A percentile compares a stretch with the other conserved stretches of the same genome.
phyloP scores from a whole-genome alignment of 2,888 invertebrate genomes.

The Spicauda simplicius region DNA sequence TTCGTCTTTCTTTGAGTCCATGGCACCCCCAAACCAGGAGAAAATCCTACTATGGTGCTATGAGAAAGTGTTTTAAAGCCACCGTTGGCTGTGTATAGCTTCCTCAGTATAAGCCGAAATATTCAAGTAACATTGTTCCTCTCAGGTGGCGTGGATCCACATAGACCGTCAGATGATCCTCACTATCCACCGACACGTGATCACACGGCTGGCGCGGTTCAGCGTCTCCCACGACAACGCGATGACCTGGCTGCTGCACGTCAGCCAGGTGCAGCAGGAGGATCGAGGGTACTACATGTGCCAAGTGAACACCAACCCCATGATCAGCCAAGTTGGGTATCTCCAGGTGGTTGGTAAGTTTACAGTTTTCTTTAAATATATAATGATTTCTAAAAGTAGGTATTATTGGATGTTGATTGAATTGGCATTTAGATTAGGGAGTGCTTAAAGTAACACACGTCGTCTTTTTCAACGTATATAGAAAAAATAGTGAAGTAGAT shows the following conservation, averaged over 20 bases:
- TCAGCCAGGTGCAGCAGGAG: slow-evolving; percentile 95
- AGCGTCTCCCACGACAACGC: slow-evolving; percentile 96
- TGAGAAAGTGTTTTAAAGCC: no score
- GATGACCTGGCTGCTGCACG: slow-evolving; percentile 96
- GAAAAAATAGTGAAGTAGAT: no score
- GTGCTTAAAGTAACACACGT: no score
- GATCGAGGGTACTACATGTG: slow-evolving; percentile 97
- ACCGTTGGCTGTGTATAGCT: background rate
- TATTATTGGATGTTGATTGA: no score
- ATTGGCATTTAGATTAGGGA: no score
- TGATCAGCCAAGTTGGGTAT: slow-evolving; percentile 97
- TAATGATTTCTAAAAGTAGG: no score
- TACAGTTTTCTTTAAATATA: background rate
- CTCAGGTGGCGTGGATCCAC: slow-evolving; percentile 96
- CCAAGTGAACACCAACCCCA: slow-evolving; percentile 95
- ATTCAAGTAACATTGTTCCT: slow-evolving; percentile 11
- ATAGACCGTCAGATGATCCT: slow-evolving; percentile 97
- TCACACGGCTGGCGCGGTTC: slow-evolving; percentile 95
- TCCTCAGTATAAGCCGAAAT: no score
- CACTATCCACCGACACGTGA: slow-evolving; percentile 96
- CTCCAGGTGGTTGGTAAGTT: slow-evolving; percentile 95
- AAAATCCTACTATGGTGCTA: no score
- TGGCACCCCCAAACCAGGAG: no score
- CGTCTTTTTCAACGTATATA: no score
- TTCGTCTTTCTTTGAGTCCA: no score